phyloP scores from a whole-genome alignment of 1,140 invertebrate species.

The Orchestia grillus region DNA sequence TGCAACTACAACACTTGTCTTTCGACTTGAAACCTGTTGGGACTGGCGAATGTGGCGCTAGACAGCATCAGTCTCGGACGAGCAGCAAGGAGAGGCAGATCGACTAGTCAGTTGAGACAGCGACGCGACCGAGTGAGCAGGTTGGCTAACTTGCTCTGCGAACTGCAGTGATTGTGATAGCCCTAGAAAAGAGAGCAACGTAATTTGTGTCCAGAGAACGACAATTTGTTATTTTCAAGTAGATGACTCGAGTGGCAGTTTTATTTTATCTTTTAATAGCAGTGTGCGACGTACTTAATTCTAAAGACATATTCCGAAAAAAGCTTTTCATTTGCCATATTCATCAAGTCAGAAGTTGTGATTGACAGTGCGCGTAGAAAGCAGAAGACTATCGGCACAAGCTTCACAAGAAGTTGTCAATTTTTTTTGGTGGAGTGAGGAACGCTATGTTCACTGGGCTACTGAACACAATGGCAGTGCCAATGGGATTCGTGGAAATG shows the following conservation, averaged over 20 bases:
- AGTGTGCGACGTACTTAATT: conserved; percentile 7
- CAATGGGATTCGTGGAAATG: conserved; percentile 10
- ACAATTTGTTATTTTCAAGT: not conserved
- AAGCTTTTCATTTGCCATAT: conserved; percentile 23
- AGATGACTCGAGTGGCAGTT: conserved; percentile 20
- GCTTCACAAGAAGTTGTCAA: not conserved
- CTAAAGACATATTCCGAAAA: conserved; percentile 23
- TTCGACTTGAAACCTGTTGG: not conserved
- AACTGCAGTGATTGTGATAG: not conserved
- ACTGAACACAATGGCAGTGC: conserved; percentile 38
- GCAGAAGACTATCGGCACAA: not conserved
- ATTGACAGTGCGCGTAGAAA: not conserved
- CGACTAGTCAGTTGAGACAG: not conserved
- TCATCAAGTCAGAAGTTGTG: not conserved
- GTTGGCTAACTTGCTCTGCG: not conserved
- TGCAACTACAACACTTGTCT: not conserved
- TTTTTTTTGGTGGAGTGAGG: not conserved
- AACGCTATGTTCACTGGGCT: not conserved
- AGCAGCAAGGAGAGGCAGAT: not conserved
- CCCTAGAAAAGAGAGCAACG: not conserved
- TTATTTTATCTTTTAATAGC: conserved; percentile 16
- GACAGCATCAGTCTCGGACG: not conserved
- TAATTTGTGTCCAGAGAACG: not conserved
- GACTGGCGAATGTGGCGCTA: not conserved
- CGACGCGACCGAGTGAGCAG: conserved; percentile 13